These are phyloP conservation scores for Chondrilla cf. caribensis DNA, from an alignment of 37 sponge, comb jelly and placozoan species.

Conservation along the genomic window DNA sequence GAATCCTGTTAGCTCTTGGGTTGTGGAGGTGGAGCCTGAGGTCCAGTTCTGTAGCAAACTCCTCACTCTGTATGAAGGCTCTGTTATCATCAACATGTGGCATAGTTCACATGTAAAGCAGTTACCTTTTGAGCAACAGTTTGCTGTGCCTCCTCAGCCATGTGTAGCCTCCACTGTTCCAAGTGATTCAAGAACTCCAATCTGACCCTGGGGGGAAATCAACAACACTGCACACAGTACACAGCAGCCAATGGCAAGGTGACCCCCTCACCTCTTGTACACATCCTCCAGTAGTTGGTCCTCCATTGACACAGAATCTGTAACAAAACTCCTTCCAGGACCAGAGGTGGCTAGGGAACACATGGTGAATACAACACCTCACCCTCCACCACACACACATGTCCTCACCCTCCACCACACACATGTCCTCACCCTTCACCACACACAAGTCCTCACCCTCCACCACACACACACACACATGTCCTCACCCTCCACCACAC, in stretches of 20 bases:
- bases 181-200: constrained; percentile 64
- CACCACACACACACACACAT: neutral
- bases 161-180: constrained; percentile 51
- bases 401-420: neutral
- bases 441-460: too few species aligned
- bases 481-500: neutral
- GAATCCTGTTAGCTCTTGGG: constrained; percentile 62
- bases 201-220: constrained; percentile 30
- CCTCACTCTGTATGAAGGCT: constrained; percentile 41
- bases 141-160: constrained; percentile 2
- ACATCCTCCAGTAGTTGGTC: neutral
- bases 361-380: too few species aligned
- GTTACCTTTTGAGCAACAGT: constrained; percentile 24
- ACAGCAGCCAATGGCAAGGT: neutral
- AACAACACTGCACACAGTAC: neutral
- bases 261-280: neutral
- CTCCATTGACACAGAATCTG: neutral
- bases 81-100: too few species aligned
- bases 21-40: constrained; percentile 82
- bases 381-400: too few species aligned
- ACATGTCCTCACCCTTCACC: constrained; percentile 20
- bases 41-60: constrained; percentile 72
- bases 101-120: too few species aligned
- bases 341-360: neutral
- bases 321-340: neutral